A percentile compares a stretch with the other conserved stretches of the same genome.
Evolutionary conservation across 2,888 invertebrate species (phyloP).

Genomic region (Nomada ferruginata): DNA sequence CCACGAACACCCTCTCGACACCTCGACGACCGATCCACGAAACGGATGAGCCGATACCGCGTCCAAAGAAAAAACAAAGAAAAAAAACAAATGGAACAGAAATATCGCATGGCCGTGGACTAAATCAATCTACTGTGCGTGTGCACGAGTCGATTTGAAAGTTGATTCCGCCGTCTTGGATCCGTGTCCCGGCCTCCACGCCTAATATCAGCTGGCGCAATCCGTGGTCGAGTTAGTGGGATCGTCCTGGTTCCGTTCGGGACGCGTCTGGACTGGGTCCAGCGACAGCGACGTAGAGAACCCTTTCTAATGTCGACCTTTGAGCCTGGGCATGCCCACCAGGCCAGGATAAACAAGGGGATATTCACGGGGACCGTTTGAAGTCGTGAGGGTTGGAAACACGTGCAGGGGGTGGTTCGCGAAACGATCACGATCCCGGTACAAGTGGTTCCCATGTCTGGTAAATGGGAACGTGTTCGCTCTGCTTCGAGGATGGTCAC

Average conservation of each 20-base stretch:
- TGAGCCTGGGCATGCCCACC: not conserved
- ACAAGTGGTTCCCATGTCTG: slow-evolving; percentile 34
- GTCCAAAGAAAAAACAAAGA: too few relatives aligned
- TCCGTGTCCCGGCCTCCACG: slow-evolving; percentile 22
- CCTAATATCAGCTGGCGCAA: slow-evolving; percentile 32
- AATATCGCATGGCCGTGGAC: not conserved
- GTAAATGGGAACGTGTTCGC: not conserved
- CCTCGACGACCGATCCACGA: slow-evolving; percentile 40
- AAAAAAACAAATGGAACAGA: not conserved
- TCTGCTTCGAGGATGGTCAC: not conserved
- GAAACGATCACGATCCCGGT: slow-evolving; percentile 16
- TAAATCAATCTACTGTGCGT: too few relatives aligned
- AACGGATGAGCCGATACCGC: slow-evolving; percentile 31
- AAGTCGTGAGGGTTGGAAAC: not conserved
- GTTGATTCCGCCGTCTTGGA: not conserved
- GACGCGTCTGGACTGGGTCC: not conserved
- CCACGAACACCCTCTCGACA: slow-evolving; percentile 48
- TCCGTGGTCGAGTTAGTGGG: slow-evolving; percentile 40
- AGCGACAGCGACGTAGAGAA: not conserved
- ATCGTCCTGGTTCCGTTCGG: slow-evolving; percentile 37
- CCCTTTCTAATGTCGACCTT: not conserved
- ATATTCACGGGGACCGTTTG: not conserved
- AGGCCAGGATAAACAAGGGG: slow-evolving; percentile 1
- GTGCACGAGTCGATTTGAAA: not conserved
- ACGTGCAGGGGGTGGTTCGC: slow-evolving; percentile 31